A percentile compares a stretch with the other conserved stretches of the same genome.
phyloP scores from a whole-genome alignment of 2,113 vertebrate genomes.

The Fregata magnificens region DNA sequence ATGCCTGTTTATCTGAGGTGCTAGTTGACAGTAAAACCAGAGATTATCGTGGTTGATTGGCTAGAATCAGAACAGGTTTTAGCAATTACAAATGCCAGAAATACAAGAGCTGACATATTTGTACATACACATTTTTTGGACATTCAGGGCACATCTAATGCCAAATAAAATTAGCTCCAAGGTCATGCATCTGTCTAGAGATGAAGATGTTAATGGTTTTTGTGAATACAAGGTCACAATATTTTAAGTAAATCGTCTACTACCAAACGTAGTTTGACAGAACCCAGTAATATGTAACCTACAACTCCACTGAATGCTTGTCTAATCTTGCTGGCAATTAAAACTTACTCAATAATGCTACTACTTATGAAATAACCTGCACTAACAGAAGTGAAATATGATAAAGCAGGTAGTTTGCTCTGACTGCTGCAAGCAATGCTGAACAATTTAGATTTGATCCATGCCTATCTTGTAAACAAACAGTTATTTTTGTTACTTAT shows the following conservation, averaged over 20 bases:
- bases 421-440: not conserved
- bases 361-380: not conserved
- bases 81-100: not conserved
- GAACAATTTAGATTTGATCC: not conserved
- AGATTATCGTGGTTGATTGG: not conserved
- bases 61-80: not conserved
- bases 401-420: not conserved
- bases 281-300: not conserved
- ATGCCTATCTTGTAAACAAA: not conserved
- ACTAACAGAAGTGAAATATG: not conserved
- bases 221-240: not conserved
- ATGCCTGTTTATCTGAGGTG: not conserved
- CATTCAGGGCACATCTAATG: not conserved
- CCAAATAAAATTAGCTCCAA: not conserved
- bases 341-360: not conserved
- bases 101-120: not conserved
- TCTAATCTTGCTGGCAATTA: not conserved
- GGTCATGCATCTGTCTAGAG: not conserved
- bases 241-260: not conserved
- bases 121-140: not conserved
- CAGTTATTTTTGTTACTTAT: not conserved
- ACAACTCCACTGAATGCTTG: not conserved
- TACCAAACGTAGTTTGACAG: not conserved
- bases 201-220: not conserved
- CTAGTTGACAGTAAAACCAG: not conserved